Evolutionary conservation across 2,888 invertebrate species (phyloP).

Genomic region (Pyralis farinalis): DNA sequence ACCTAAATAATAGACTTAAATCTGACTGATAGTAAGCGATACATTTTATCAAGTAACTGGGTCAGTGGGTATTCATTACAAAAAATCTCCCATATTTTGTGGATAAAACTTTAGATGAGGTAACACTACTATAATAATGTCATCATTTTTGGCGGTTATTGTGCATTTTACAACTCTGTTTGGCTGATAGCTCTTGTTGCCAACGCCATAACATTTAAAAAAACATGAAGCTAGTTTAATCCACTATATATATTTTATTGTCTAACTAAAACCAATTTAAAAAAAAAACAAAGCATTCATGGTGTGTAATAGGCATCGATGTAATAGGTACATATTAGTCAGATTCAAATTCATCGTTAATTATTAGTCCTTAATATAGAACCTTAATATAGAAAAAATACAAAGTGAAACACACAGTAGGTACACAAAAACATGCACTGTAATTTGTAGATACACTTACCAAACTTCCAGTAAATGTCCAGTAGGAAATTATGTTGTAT

Average conservation of each 20-base stretch:
- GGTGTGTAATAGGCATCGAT: conserved; percentile 1
- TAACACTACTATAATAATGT: conserved; percentile 4
- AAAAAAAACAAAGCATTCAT: conserved; percentile 4
- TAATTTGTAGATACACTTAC: conserved; percentile 1
- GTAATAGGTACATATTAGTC: conserved; percentile 1
- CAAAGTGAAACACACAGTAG: conserved; percentile 1
- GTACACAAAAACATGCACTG: conserved; percentile 3
- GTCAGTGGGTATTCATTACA: neutral
- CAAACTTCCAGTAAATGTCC: neutral
- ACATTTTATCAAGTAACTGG: neutral
- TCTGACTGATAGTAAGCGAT: neutral
- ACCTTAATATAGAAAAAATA: conserved; percentile 1
- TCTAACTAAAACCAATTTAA: neutral
- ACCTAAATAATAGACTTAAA: no score
- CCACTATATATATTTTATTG: neutral
- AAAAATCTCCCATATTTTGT: neutral
- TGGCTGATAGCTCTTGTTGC: neutral
- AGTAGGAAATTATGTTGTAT: no score
- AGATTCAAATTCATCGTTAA: conserved; percentile 3
- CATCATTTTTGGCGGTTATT: conserved; percentile 2
- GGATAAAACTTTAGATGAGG: conserved; percentile 3
- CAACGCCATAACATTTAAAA: neutral
- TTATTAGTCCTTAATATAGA: conserved; percentile 3
- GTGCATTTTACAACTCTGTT: conserved; percentile 1
- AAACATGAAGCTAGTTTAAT: conserved; percentile 1